Evolutionary conservation across 2,888 invertebrate species (phyloP), one percentile per base, ranked within the genome.

Genomic region (Protonemura montana): DNA sequence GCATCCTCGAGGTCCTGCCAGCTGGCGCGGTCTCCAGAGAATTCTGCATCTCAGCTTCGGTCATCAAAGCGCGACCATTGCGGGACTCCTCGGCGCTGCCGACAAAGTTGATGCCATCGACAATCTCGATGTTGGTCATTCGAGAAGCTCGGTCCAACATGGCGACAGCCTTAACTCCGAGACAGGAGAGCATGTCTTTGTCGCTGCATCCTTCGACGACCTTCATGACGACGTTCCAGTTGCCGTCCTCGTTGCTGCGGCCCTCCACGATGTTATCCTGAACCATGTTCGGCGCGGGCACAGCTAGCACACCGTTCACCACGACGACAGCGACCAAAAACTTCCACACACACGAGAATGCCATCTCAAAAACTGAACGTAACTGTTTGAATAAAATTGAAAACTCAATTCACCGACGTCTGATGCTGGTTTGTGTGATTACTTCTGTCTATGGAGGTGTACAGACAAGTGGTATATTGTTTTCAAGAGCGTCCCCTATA

Each of bases 21-120:
- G 92, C 91, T 0, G 91, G 89, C 82, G 93, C 93, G 82, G 91
- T 93, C 3, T 94, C 94, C 81, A 94, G 90, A 83, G 92, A 91
- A 86, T 92, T 91, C 89, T 93, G 91, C 80, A 94, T 90, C 89
- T 94, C 93, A 28, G 90, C 89, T 86, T 92, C 92, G 76, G 90
- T 90, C 88, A 92, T 87, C 2, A 89, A 87, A 29, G 89, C 89
- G 6, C 90, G 88, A 6, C 89, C 89, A 77, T 88, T 88, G 21
- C 90, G 85, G n/a, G 88, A 76, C 35, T 88, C 88, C 0, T 88
- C 89, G 13, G 86, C 88, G 29, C 88, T 88, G 92, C 92, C 92
- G 88, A 93, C 91, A 88, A 95, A 92, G 87, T 92, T 91, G 86
- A 95, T 91, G 87, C 95, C 95, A 82, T 93, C 93, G 88, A 93